Percentiles rank a stretch among this genome's conserved stretches.
phyloP scores from a whole-genome alignment of 2,797 vertebrate species.

The Octomys mimax region DNA sequence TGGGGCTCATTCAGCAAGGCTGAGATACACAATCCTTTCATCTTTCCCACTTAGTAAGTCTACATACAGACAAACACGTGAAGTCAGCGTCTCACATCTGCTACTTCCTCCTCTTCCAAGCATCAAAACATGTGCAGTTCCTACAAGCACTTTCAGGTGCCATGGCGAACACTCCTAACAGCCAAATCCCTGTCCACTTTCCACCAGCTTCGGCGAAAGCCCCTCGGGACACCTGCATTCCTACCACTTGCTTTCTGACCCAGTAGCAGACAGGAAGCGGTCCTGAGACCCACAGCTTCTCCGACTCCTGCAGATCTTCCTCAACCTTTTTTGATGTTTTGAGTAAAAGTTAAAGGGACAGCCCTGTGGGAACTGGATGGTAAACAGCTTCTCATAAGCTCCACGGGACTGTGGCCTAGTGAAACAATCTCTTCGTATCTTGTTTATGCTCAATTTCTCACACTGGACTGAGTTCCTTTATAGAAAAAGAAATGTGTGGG shows the following conservation, averaged over 20 bases:
- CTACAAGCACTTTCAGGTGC: neutral
- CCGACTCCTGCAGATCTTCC: neutral
- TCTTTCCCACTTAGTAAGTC: neutral
- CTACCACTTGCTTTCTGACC: neutral
- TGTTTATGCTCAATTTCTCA: conserved; percentile 40
- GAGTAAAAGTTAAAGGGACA: conserved; percentile 15
- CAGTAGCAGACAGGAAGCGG: neutral
- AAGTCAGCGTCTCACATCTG: neutral
- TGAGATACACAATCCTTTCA: neutral
- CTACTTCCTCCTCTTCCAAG: neutral
- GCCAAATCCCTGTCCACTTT: neutral
- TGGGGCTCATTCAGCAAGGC: conserved; percentile 18
- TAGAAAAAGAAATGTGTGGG: conserved; percentile 27
- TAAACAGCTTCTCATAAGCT: neutral
- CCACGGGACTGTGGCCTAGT: neutral
- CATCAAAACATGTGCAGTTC: neutral
- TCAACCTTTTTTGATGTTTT: neutral
- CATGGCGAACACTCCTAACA: neutral
- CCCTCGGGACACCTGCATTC: neutral
- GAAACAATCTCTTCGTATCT: neutral
- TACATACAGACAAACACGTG: neutral
- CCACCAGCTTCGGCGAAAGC: neutral
- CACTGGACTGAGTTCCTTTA: neutral
- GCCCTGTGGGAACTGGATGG: neutral
- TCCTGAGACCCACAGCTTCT: neutral